These are phyloP conservation scores for Hippasteria phrygiana DNA, from an alignment of 53 echinoderm and acorn worm genomes.

Conservation along the genomic window DNA sequence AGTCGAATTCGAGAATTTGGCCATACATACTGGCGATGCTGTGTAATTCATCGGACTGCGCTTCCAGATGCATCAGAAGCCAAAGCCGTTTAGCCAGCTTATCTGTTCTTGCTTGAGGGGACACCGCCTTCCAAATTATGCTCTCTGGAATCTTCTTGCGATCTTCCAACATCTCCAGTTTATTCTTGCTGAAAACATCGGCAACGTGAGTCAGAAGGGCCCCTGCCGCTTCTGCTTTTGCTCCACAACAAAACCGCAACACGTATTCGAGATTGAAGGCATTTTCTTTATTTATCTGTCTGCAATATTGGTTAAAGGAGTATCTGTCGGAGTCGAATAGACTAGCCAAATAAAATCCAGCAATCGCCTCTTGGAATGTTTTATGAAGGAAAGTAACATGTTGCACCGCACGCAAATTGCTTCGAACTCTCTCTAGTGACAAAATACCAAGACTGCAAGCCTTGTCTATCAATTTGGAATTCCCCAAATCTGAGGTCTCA, in stretches of 20 bases:
- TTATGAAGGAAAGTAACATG: slow-evolving; percentile 34
- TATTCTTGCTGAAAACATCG: too few species aligned
- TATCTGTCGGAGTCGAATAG: background rate
- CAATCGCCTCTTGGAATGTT: slow-evolving; percentile 42
- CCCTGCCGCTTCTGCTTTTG: background rate
- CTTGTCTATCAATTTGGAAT: background rate
- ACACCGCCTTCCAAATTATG: background rate
- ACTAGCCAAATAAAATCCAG: slow-evolving; percentile 40
- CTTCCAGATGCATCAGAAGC: slow-evolving; percentile 26
- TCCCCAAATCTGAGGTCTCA: background rate
- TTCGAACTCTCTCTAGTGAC: background rate
- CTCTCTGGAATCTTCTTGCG: background rate
- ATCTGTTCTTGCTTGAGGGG: background rate
- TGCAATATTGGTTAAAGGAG: background rate
- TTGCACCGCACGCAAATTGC: background rate
- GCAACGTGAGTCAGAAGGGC: background rate
- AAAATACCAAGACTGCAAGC: slow-evolving; percentile 27
- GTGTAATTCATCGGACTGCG: background rate
- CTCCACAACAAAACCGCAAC: slow-evolving; percentile 40
- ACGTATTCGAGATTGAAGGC: slow-evolving; percentile 6
- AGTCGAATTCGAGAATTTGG: background rate
- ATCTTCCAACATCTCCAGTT: background rate
- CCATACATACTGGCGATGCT: background rate
- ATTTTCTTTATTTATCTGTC: background rate
- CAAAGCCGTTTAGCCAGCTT: background rate